phyloP scores from a whole-genome alignment of 2,113 vertebrate genomes.

The Rhabdornis inornatus region DNA sequence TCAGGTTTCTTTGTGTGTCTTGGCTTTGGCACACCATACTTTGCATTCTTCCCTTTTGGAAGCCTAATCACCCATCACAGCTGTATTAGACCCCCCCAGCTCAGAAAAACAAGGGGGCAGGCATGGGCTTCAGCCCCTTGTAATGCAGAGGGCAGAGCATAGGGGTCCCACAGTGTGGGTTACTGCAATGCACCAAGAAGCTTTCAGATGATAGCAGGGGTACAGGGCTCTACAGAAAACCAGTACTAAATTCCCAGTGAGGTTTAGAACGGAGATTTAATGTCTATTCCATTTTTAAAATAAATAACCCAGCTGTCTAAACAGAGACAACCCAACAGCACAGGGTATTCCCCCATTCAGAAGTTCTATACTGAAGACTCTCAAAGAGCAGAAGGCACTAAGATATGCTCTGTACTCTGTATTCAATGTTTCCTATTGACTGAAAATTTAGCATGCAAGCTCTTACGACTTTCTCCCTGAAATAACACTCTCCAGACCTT shows the following conservation, averaged over 20 bases:
- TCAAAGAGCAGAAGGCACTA: neutral
- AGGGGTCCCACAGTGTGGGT: accelerated
- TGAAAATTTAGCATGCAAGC: neutral
- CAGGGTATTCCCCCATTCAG: neutral
- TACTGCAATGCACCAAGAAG: neutral
- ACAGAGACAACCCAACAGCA: neutral
- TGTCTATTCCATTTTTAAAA: neutral
- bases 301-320: neutral
- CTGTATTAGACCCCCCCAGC: neutral
- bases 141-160: neutral
- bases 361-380: neutral
- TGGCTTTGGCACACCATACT: neutral
- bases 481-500: neutral
- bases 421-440: neutral
- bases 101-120: neutral
- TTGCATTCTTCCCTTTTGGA: neutral
- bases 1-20: neutral
- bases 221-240: neutral
- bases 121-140: too few species aligned
- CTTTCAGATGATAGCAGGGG: neutral
- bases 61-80: neutral
- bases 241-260: neutral
- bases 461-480: neutral
- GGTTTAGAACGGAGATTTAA: neutral
- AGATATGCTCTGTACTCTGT: neutral